Base-by-base conservation (phyloP, 2,888 invertebrate species). In the Drosophila fulvimacula region DNA sequence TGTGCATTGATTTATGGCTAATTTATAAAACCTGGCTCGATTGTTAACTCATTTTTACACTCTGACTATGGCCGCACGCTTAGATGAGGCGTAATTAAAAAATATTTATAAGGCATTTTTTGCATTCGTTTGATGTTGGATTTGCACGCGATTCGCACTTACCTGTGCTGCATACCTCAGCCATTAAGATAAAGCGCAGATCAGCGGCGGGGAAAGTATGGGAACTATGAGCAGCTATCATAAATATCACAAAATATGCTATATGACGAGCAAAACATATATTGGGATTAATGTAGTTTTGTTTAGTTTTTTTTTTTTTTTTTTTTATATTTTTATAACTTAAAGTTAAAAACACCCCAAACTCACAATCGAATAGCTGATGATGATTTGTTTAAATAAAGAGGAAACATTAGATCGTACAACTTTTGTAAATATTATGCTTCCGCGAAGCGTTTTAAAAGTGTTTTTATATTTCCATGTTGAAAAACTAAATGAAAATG, bases 1-100 rank as follows among this genome's bases (percentile, higher is more conserved):
- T 70, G 61, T 77, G 76, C 63, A 70, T 86, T 82, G 84, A 87
- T 84, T 81, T 84, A 89, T 87, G 69, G 89, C 88, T 81, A 85
- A 89, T 89, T 89, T 81, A 85, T 79, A 74, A 66, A 66, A 64
- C 69, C 66, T 63, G 66, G 65, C 66, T 69, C 69, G 66, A 78
- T 89, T 72, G 81, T 81, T 82, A 66, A 83, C 75, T 87, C 72
- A 84, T 74, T 87, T 85, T 75, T 83, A 79, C 89, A 87, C 87
- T 24, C 72, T 71, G 64, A 61, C 13, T 49, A 44, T 61, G 63
- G 82, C 82, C 82, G 82, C 85, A 82, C 79, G 46, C 19, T 64
- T 48, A 71, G 67, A 62, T 88, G 73, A 68, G 72, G 36, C 46
- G 63, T 88, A 86, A 83, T 88, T 86, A 86, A 70, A 75, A 76